These are phyloP conservation scores for Galago senegalensis DNA, from an alignment of 2,797 vertebrate genomes.

Conservation along the genomic window DNA sequence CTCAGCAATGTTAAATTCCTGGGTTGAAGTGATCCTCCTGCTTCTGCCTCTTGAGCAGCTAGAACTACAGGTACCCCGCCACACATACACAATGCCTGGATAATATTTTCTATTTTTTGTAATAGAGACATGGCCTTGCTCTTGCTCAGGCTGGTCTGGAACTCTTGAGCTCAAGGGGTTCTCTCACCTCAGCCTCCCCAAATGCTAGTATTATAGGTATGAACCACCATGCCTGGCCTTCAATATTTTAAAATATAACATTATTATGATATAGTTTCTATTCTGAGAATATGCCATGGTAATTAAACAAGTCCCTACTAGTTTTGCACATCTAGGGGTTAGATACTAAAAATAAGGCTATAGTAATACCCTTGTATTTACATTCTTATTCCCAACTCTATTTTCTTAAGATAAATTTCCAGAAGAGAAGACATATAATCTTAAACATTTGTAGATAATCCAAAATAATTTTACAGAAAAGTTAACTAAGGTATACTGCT, in stretches of 20 bases:
- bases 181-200: too few relatives aligned
- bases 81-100: too few relatives aligned
- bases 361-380: neutral
- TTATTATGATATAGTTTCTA: neutral
- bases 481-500: neutral
- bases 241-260: neutral
- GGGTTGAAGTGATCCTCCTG: too few relatives aligned
- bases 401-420: constrained; percentile 47
- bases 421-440: neutral
- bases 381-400: neutral
- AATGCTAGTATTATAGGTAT: too few relatives aligned
- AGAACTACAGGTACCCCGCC: too few relatives aligned
- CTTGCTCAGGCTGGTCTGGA: too few relatives aligned
- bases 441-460: constrained; percentile 35
- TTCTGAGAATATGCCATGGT: neutral
- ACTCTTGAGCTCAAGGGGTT: too few relatives aligned
- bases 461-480: constrained; percentile 25
- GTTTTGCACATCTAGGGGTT: neutral
- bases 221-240: neutral
- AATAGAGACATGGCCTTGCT: too few relatives aligned
- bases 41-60: too few relatives aligned
- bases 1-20: too few relatives aligned
- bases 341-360: neutral
- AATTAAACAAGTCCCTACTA: neutral
- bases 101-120: too few relatives aligned